These are phyloP conservation scores for Potamarius usumacintae DNA, from an alignment of 2,113 vertebrate species.

Conservation along the genomic window DNA sequence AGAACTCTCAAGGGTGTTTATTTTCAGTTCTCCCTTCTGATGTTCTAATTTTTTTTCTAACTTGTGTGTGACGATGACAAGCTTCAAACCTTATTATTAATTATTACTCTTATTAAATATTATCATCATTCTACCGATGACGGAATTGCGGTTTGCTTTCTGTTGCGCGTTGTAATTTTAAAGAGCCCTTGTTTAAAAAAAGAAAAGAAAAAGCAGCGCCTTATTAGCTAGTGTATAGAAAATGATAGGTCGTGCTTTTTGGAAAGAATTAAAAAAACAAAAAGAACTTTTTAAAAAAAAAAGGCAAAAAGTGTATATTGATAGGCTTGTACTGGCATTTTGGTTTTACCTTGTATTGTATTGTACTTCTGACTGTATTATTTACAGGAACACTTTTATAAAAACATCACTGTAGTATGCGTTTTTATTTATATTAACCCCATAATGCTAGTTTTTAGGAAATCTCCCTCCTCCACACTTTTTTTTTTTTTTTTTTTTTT, in stretches of 20 bases:
- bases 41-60: slow-evolving; percentile 53
- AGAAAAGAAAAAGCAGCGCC: slow-evolving; percentile 18
- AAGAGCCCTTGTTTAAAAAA: slow-evolving; percentile 44
- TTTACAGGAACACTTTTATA: slow-evolving; percentile 65
- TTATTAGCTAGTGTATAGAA: slow-evolving; percentile 56
- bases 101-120: slow-evolving; percentile 24
- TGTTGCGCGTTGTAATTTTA: slow-evolving; percentile 25
- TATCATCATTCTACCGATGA: slow-evolving; percentile 35
- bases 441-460: slow-evolving; percentile 72
- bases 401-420: slow-evolving; percentile 66
- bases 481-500: slow-evolving; percentile 31
- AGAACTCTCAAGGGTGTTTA: slow-evolving; percentile 46
- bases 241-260: slow-evolving; percentile 51
- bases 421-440: slow-evolving; percentile 76
- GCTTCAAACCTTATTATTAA: slow-evolving; percentile 52
- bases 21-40: slow-evolving; percentile 32
- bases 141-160: slow-evolving; percentile 46
- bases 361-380: slow-evolving; percentile 64
- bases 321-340: slow-evolving; percentile 54
- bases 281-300: not conserved
- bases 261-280: slow-evolving; percentile 39
- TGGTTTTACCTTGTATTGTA: slow-evolving; percentile 63
- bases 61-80: slow-evolving; percentile 52
- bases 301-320: slow-evolving; percentile 56
- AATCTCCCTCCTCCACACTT: not conserved